phyloP scores from a whole-genome alignment of 2,113 vertebrate genomes.

The Danio rerio region DNA sequence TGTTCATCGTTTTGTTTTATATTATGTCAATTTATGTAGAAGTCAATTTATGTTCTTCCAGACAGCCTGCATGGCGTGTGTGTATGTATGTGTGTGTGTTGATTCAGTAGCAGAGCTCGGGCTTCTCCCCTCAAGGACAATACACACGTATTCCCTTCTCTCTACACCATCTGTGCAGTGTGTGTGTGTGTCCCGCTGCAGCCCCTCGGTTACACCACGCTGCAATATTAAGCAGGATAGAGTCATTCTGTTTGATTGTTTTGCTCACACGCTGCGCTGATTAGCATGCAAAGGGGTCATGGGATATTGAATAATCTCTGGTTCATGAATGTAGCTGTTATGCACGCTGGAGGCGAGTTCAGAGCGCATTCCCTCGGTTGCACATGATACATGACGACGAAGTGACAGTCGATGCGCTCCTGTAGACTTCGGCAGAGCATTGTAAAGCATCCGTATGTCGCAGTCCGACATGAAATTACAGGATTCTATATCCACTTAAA shows the following conservation, averaged over 20 bases:
- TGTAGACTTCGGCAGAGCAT: background rate
- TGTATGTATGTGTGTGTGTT: conserved; percentile 17
- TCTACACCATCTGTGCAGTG: conserved; percentile 28
- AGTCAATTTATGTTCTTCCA: background rate
- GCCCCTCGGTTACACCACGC: background rate
- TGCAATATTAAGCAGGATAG: conserved; percentile 1
- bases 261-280: conserved; percentile 1
- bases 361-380: background rate
- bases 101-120: background rate
- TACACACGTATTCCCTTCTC: background rate
- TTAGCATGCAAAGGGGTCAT: conserved; percentile 18
- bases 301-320: conserved; percentile 23
- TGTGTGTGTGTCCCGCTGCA: background rate
- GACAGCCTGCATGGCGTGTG: conserved; percentile 31
- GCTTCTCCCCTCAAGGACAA: conserved; percentile 27
- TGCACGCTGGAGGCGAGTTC: background rate
- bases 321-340: conserved; percentile 7
- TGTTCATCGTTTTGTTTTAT: too few species aligned
- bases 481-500: too few species aligned
- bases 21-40: background rate
- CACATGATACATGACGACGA: background rate
- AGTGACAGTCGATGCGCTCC: background rate
- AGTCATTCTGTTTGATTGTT: conserved; percentile 23
- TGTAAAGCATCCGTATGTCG: background rate
- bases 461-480: too few species aligned